Conservation (phyloP, 2,797 vertebrate genomes). For the Podarcis lilfordi region DNA sequence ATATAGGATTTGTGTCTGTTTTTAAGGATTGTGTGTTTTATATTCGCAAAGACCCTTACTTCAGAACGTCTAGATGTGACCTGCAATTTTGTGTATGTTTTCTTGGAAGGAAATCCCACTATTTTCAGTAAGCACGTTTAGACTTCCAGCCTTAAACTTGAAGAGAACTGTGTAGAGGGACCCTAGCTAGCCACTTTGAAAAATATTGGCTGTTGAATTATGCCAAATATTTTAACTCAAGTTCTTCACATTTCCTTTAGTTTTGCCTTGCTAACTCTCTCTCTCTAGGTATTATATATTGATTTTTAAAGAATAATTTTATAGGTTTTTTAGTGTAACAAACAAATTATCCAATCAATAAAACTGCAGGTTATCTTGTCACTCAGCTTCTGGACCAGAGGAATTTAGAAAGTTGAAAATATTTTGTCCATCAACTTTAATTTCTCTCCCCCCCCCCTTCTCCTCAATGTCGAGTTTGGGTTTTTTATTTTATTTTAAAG, state of each 20-base stretch:
- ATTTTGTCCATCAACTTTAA: constrained; percentile 42
- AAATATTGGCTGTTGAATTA: not conserved
- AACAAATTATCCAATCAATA: not conserved
- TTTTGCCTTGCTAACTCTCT: not conserved
- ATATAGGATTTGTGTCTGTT: not conserved
- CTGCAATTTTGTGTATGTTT: not conserved
- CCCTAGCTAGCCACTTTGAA: not conserved
- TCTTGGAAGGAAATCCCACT: not conserved
- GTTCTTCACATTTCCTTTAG: not conserved
- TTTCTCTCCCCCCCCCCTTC: constrained; percentile 49
- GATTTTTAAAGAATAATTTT: not conserved
- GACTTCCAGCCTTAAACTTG: not conserved
- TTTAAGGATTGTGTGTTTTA: not conserved
- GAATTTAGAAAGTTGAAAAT: constrained; percentile 51
- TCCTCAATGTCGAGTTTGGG: constrained; percentile 4
- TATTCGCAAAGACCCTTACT: not conserved
- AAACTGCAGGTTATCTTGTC: not conserved
- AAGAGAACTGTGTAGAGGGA: not conserved
- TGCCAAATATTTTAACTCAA: not conserved
- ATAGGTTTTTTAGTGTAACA: constrained; percentile 33
- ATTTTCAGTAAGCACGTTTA: not conserved
- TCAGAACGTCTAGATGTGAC: not conserved
- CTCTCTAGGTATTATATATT: not conserved
- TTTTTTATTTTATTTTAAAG: not conserved
- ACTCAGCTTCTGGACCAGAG: constrained; percentile 30